These are phyloP conservation scores for Protaetia brevitarsis DNA, from an alignment of 1,140 invertebrate species.

Conservation along the genomic window DNA sequence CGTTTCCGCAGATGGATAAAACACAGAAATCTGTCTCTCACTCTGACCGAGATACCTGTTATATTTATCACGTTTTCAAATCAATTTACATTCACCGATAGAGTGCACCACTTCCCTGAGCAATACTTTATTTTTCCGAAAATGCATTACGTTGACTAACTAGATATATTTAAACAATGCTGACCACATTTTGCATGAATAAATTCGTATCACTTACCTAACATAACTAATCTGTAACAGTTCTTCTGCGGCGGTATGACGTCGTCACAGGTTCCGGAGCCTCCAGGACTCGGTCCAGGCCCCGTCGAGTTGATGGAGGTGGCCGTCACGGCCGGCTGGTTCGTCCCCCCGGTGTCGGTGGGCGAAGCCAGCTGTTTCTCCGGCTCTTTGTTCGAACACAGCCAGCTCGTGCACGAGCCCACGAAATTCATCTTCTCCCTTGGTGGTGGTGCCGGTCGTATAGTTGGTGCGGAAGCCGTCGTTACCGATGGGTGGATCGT, in stretches of 20 bases:
- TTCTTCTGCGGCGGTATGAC: conserved; percentile 69
- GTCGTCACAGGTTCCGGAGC: conserved; percentile 57
- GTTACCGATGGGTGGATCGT: not conserved
- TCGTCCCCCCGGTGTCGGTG: conserved; percentile 25
- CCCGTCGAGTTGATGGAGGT: conserved; percentile 36
- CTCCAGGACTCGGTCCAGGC: conserved; percentile 47
- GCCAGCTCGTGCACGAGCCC: conserved; percentile 35
- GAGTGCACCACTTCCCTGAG: no score
- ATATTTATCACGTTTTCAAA: no score
- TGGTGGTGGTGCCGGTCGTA: not conserved
- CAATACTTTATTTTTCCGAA: no score
- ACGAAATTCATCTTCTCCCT: conserved; percentile 32
- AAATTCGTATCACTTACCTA: conserved; percentile 57
- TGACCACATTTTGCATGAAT: no score
- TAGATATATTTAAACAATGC: no score
- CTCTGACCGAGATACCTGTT: no score
- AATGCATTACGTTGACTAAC: no score
- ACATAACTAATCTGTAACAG: conserved; percentile 71
- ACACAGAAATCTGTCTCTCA: no score
- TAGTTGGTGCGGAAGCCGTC: not conserved
- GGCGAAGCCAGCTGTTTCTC: conserved; percentile 27
- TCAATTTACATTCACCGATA: no score
- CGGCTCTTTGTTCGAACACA: conserved; percentile 31
- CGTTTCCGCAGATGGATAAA: no score
- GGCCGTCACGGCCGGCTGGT: not conserved